Evolutionary conservation across 1,140 invertebrate species (phyloP).

Genomic region (Tetramorium parvispinum): DNA sequence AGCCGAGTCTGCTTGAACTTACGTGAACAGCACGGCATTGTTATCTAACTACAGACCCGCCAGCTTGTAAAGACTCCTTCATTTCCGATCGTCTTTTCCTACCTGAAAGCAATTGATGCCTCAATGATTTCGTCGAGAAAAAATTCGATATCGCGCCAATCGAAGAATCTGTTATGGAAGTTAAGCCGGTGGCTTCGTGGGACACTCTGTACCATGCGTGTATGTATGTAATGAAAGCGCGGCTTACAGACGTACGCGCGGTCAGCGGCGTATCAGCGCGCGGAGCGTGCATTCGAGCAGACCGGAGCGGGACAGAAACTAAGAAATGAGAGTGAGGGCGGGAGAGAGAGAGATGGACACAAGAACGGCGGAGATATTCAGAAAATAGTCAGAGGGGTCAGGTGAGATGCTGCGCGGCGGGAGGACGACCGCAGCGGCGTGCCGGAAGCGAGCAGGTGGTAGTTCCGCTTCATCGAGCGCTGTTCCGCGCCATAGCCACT

Average conservation of each 20-base stretch:
- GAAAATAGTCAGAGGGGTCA: conserved; percentile 64
- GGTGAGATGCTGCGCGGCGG: conserved; percentile 62
- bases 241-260: background rate
- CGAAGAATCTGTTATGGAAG: background rate
- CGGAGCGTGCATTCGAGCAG: conserved; percentile 39
- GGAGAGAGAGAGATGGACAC: background rate
- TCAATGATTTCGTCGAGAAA: background rate
- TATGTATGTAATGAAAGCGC: background rate
- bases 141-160: background rate
- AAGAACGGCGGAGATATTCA: conserved; percentile 59
- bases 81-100: background rate
- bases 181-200: background rate
- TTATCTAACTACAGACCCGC: background rate
- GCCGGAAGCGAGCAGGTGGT: conserved; percentile 86
- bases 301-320: conserved; percentile 49
- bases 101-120: background rate
- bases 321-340: conserved; percentile 41
- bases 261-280: conserved; percentile 4
- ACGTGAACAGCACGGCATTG: background rate
- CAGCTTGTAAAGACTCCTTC: background rate
- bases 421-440: conserved; percentile 77
- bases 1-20: background rate
- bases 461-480: conserved; percentile 85
- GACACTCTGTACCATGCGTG: conserved; percentile 30
- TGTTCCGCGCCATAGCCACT: conserved; percentile 84